These are phyloP conservation scores for Holothuria scabra DNA, from an alignment of 53 echinoderm and acorn worm genomes.

Conservation along the genomic window DNA sequence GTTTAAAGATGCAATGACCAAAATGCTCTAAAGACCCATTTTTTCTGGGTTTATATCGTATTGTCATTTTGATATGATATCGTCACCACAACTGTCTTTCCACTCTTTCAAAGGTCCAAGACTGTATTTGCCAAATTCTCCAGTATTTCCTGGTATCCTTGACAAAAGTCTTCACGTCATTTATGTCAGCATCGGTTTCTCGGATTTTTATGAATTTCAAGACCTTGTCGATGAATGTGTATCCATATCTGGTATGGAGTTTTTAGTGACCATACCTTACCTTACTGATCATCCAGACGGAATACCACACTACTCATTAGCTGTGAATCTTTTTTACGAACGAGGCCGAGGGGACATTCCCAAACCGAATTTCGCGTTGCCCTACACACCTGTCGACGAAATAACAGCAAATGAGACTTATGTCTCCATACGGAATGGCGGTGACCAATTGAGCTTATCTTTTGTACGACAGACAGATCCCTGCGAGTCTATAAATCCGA, in stretches of 20 bases:
- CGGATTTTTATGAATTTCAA: constrained; percentile 1
- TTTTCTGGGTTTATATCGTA: too few species aligned
- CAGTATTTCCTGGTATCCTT: neutral
- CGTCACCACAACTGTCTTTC: too few species aligned
- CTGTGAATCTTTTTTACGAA: neutral
- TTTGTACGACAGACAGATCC: neutral
- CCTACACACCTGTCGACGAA: constrained; percentile 11
- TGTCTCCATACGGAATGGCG: neutral
- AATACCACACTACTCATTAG: constrained; percentile 9
- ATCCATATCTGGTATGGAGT: neutral
- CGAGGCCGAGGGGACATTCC: constrained; percentile 9
- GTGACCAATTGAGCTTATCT: neutral
- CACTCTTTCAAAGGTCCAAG: neutral
- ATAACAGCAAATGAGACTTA: neutral
- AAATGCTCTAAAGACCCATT: too few species aligned
- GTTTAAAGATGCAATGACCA: too few species aligned
- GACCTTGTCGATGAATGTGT: neutral
- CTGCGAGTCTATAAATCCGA: neutral
- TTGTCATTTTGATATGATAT: too few species aligned
- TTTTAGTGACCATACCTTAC: neutral
- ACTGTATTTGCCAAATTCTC: constrained; percentile 4
- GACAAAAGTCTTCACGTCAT: neutral
- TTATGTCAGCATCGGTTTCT: neutral
- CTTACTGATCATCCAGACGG: constrained; percentile 11
- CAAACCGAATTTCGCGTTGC: neutral